These are phyloP conservation scores for Antheraea yamamai DNA, from an alignment of 2,888 invertebrate genomes.

Conservation along the genomic window DNA sequence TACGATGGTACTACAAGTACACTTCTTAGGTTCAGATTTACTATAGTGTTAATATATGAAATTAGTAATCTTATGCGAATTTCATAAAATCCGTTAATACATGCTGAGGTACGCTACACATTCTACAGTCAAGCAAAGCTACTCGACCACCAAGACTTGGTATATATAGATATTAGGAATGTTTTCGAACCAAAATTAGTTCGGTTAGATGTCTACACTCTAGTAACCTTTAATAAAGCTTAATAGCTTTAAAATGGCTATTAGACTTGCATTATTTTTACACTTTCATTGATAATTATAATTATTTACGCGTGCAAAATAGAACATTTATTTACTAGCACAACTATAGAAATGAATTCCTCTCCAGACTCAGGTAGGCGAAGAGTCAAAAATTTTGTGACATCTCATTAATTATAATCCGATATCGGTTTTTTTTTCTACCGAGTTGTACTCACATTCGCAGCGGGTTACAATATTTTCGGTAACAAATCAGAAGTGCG, in stretches of 20 bases:
- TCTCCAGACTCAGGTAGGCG: conserved; percentile 44
- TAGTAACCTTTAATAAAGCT: neutral
- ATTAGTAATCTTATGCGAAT: no score
- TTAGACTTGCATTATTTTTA: neutral
- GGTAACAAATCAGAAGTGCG: neutral
- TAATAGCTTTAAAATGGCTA: neutral
- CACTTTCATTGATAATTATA: neutral
- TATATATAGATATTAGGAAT: neutral
- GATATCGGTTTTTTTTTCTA: conserved; percentile 54
- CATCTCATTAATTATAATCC: conserved; percentile 73
- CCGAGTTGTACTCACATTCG: conserved; percentile 56
- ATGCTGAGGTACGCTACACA: no score
- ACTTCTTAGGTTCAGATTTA: no score
- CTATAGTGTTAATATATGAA: no score
- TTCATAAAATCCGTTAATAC: no score
- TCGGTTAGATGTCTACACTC: neutral
- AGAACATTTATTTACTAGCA: conserved; percentile 7
- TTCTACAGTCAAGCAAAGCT: no score
- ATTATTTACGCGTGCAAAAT: neutral
- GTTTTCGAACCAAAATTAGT: neutral
- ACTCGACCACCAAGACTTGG: no score
- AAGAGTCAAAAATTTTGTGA: conserved; percentile 53
- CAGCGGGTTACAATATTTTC: conserved; percentile 57
- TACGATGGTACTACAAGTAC: no score
- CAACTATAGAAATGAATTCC: conserved; percentile 21